Base-by-base conservation (phyloP, 1,140 invertebrate genomes). In the Anadara kagoshimensis region DNA sequence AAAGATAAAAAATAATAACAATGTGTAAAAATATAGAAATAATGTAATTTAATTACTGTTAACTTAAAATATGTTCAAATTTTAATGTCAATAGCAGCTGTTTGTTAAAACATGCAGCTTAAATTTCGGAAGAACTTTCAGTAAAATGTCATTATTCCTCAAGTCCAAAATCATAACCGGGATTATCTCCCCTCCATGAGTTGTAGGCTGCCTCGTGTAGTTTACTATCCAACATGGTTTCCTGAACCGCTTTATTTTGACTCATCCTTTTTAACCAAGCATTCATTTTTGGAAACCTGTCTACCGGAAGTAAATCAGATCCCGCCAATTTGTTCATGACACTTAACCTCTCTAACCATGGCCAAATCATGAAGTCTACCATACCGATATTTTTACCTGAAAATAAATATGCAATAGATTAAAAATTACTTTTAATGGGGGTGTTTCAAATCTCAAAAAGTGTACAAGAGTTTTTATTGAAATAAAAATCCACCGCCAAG, bases 311-410 rank as follows among this genome's bases (percentile, higher is more conserved):
- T 12, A 61, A 22, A 11, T 75, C 49, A 24, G 54, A 57, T 24
- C 70, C 20, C n/a, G 71, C 44, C 16, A 58, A 36, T 0, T 18
- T 73, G 5, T 45, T 56, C 12, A 79, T 10, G 11, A 68, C 44
- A 29, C 62, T 49, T 18, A 84, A 22, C 45, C 84, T 57, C 58
- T 85, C 84, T 53, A 83, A 78, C 71, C 69, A 76, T 8, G 84
- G 84, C 81, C 81, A 85, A 11, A 84, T 22, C 61, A 76, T 64
- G 24, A 78, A 78, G 58, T 85, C 84, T n/a, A 81, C 47, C 72
- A 83, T 78, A 22, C 72, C 61, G 12, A 70, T 47, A 12, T 77
- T 49, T 12, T 56, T 58, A 41, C 78, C 82, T 81, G 29, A 36
- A 36, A 36, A 36, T 16, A 73, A 69, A 8, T 73, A 63, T 12